A percentile compares a stretch with the other conserved stretches of the same genome.
These are phyloP conservation scores for Ephydatia muelleri DNA, from an alignment of 37 sponge, comb jelly and placozoan genomes.

Conservation along the genomic window DNA sequence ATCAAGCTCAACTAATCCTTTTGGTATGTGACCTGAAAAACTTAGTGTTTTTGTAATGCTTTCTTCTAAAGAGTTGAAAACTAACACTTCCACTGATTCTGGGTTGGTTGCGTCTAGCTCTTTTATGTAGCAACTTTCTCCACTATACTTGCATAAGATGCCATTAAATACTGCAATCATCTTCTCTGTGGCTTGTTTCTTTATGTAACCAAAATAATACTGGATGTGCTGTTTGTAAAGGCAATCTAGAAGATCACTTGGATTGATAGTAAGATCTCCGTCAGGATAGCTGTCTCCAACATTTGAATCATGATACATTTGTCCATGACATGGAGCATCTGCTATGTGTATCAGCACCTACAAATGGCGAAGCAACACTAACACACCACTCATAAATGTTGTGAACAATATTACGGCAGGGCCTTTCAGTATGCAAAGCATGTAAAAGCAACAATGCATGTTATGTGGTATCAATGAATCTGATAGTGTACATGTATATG, in stretches of 20 bases:
- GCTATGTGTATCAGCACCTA: slow-evolving; percentile 81
- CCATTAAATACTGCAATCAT: slow-evolving; percentile 54
- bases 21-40: neutral
- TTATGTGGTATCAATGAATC: neutral
- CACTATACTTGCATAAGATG: slow-evolving; percentile 1
- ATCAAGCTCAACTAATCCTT: neutral
- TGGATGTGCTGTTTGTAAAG: slow-evolving; percentile 9
- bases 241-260: slow-evolving; percentile 17
- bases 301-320: slow-evolving; percentile 32
- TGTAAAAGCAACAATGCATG: neutral
- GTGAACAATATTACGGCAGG: too few relatives aligned
- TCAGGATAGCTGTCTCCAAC: slow-evolving; percentile 54
- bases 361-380: neutral
- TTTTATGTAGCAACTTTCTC: slow-evolving; percentile 11
- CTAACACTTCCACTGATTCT: neutral
- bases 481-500: too few relatives aligned
- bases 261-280: slow-evolving; percentile 68
- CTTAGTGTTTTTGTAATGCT: slow-evolving; percentile 4
- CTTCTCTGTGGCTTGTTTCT: slow-evolving; percentile 25
- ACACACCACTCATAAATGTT: too few relatives aligned
- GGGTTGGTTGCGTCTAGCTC: slow-evolving; percentile 37
- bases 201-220: slow-evolving; percentile 59
- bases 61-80: slow-evolving; percentile 11
- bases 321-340: slow-evolving; percentile 80
- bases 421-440: too few relatives aligned